These are phyloP conservation scores for Prunella strophiata DNA, from an alignment of 2,797 vertebrate genomes.

Conservation along the genomic window DNA sequence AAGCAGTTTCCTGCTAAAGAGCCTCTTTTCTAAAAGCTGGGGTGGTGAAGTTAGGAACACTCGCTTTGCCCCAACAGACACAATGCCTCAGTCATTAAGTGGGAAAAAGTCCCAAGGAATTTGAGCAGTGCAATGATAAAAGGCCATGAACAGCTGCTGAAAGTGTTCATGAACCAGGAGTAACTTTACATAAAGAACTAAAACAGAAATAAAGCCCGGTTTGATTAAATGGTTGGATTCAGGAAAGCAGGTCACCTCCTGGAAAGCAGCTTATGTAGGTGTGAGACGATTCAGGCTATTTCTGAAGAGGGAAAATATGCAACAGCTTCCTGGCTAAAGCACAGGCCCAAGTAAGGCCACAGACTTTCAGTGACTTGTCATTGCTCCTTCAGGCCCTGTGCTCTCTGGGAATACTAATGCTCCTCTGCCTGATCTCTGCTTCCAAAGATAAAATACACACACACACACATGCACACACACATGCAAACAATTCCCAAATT, in stretches of 20 bases:
- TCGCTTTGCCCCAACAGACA: background rate
- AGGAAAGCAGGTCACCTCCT: slow-evolving; percentile 27
- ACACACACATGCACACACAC: background rate
- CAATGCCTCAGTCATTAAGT: background rate
- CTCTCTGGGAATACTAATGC: background rate
- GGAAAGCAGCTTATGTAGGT: slow-evolving; percentile 33
- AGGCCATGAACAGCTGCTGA: slow-evolving; percentile 31
- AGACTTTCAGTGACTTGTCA: background rate
- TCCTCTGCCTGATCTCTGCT: background rate
- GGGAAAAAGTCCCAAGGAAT: background rate
- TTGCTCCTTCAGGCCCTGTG: background rate
- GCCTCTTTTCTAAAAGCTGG: background rate
- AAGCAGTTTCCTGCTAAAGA: background rate
- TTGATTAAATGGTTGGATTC: slow-evolving; percentile 25
- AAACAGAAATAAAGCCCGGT: background rate
- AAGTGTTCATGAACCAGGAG: background rate
- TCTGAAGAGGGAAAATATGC: slow-evolving; percentile 19
- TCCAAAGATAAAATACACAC: background rate
- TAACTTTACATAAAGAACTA: background rate
- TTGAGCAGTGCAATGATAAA: slow-evolving; percentile 7
- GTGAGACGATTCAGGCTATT: background rate
- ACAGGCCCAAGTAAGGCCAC: background rate
- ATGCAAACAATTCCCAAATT: background rate
- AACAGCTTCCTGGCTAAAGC: background rate
- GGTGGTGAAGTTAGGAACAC: background rate